These are phyloP conservation scores for Lamellibrachia satsuma DNA, from an alignment of 2,888 invertebrate species.

Conservation along the genomic window DNA sequence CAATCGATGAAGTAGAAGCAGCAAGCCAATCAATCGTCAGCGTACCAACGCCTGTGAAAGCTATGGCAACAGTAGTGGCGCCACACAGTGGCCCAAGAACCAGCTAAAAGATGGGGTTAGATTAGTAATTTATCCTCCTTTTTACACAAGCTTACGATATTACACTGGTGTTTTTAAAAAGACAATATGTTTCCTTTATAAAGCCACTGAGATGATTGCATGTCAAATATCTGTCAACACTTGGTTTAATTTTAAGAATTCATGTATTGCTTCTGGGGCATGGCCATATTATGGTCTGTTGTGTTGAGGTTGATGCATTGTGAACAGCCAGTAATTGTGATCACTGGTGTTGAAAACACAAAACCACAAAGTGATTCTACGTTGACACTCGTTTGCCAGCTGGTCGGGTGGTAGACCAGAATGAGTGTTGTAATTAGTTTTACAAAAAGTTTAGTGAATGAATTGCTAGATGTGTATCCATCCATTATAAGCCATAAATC, in stretches of 20 bases:
- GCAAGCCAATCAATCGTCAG: too few relatives aligned
- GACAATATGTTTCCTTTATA: neutral
- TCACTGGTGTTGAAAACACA: neutral
- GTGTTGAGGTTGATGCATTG: neutral
- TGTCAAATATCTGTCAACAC: neutral
- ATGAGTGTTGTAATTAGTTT: neutral
- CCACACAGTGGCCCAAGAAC: too few relatives aligned
- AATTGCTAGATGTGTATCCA: neutral
- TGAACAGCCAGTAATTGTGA: neutral
- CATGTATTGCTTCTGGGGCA: neutral
- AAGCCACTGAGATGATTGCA: neutral
- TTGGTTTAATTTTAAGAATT: neutral
- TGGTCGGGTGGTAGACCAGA: neutral
- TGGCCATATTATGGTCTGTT: neutral
- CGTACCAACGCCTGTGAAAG: too few relatives aligned
- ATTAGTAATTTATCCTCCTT: too few relatives aligned
- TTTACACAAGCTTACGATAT: too few relatives aligned
- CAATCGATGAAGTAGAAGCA: too few relatives aligned
- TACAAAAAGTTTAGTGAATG: neutral
- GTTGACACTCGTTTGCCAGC: neutral
- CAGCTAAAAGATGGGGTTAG: too few relatives aligned
- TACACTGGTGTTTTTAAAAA: too few relatives aligned
- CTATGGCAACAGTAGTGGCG: too few relatives aligned
- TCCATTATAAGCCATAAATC: too few relatives aligned
- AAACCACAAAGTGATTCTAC: neutral